These are phyloP conservation scores for Micromesistius poutassou DNA, from an alignment of 2,797 vertebrate species.

Conservation along the genomic window DNA sequence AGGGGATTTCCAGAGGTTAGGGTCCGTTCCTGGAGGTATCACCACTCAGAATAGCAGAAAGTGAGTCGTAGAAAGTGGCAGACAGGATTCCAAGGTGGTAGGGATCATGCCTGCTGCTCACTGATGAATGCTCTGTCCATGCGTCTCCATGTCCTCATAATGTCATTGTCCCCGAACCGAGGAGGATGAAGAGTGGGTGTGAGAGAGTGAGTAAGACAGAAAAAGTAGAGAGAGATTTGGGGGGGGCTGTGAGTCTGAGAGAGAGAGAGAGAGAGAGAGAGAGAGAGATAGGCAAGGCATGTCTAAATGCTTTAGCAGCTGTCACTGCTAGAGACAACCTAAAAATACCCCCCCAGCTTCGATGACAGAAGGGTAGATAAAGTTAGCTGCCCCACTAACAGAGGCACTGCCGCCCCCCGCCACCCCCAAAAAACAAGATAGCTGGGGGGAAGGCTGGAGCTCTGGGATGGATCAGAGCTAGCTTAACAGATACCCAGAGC, in stretches of 20 bases:
- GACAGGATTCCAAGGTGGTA: not conserved
- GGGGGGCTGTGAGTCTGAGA: not conserved
- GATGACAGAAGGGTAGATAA: constrained; percentile 71
- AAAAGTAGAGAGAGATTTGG: not conserved
- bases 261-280: constrained; percentile 32
- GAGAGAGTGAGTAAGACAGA: constrained; percentile 12
- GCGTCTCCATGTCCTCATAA: constrained; percentile 24
- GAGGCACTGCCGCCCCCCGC: constrained; percentile 10
- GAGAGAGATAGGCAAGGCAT: constrained; percentile 12
- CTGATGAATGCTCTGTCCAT: constrained; percentile 12
- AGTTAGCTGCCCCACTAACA: constrained; percentile 68
- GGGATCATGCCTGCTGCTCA: not conserved
- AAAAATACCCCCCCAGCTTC: constrained; percentile 72
- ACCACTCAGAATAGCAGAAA: not conserved
- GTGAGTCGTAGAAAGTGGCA: not conserved
- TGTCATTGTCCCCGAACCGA: constrained; percentile 49
- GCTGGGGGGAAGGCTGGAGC: constrained; percentile 32
- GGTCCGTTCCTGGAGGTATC: not conserved
- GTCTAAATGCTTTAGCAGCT: constrained; percentile 76
- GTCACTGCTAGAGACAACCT: constrained; percentile 55
- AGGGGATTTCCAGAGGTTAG: not conserved
- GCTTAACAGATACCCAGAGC: constrained; percentile 53
- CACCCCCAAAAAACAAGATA: constrained; percentile 63
- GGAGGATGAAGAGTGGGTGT: not conserved
- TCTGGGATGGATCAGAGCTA: constrained; percentile 55